Percentiles rank a stretch among this genome's conserved stretches.
phyloP scores from a whole-genome alignment of 2,113 vertebrate genomes.

The Bungarus multicinctus region DNA sequence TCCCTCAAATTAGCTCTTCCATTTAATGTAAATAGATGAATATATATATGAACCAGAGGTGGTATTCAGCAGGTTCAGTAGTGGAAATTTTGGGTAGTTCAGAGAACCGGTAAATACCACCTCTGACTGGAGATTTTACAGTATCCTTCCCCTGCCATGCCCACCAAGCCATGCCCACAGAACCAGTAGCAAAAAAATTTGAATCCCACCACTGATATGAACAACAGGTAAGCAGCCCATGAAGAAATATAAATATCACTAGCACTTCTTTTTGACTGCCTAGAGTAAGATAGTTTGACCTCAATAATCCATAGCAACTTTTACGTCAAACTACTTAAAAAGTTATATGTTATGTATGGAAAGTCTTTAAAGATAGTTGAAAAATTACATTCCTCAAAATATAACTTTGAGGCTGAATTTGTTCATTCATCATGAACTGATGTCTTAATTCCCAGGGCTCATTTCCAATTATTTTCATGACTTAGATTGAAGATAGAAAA shows the following conservation, averaged over 20 bases:
- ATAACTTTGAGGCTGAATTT: not conserved
- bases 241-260: not conserved
- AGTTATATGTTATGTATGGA: not conserved
- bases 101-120: too few relatives aligned
- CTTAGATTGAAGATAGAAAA: not conserved
- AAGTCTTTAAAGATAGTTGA: not conserved
- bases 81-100: too few relatives aligned
- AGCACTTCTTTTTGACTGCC: not conserved
- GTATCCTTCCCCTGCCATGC: too few relatives aligned
- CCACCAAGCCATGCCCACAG: too few relatives aligned
- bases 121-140: too few relatives aligned
- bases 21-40: not conserved
- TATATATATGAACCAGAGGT: too few relatives aligned
- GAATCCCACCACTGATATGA: not conserved
- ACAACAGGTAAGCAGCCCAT: not conserved
- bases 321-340: not conserved
- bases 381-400: not conserved
- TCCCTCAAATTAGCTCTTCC: not conserved
- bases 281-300: not conserved
- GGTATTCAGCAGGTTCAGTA: too few relatives aligned
- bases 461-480: not conserved
- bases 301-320: not conserved
- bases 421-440: not conserved
- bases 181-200: too few relatives aligned
- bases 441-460: not conserved